phyloP scores from a whole-genome alignment of 1,140 invertebrate species.

The Proales similis region DNA sequence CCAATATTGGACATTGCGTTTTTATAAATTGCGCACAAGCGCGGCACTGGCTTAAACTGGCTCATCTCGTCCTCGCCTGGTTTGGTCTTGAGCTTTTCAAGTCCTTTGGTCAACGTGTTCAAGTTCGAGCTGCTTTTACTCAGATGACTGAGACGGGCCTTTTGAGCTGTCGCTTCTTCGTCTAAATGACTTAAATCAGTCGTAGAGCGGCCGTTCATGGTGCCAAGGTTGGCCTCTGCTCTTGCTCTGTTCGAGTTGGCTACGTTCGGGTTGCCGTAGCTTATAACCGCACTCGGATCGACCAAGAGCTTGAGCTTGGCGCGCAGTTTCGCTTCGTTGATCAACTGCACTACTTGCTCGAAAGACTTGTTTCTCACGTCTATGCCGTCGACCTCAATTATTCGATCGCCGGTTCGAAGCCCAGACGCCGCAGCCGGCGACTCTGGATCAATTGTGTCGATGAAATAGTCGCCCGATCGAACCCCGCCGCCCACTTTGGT shows the following conservation, averaged over 20 bases:
- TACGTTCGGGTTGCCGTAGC: conserved; percentile 18
- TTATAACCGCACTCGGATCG: conserved; percentile 16
- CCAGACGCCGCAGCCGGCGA: conserved; percentile 9
- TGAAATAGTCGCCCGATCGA: conserved; percentile 14
- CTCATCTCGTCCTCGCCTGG: too few relatives aligned
- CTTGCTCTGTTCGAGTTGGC: conserved; percentile 28
- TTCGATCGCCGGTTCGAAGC: conserved; percentile 5
- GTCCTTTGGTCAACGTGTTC: too few relatives aligned
- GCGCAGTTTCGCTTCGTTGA: conserved; percentile 16
- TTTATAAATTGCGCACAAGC: conserved; percentile 30
- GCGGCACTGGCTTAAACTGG: conserved; percentile 17
- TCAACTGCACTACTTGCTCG: conserved; percentile 29
- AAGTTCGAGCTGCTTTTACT: not conserved
- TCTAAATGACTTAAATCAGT: not conserved
- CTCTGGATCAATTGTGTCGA: conserved; percentile 26
- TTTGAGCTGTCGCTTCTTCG: too few relatives aligned
- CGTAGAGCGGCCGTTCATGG: conserved; percentile 4
- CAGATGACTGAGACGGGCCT: too few relatives aligned
- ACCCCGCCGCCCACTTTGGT: conserved; percentile 8
- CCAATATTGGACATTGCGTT: conserved; percentile 3
- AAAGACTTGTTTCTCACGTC: conserved; percentile 14
- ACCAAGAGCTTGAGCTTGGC: conserved; percentile 24
- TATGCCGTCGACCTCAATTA: conserved; percentile 20
- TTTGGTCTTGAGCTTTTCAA: too few relatives aligned
- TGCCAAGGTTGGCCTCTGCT: not conserved